phyloP scores from a whole-genome alignment of 1,140 invertebrate genomes.

The Drosophila parvula region DNA sequence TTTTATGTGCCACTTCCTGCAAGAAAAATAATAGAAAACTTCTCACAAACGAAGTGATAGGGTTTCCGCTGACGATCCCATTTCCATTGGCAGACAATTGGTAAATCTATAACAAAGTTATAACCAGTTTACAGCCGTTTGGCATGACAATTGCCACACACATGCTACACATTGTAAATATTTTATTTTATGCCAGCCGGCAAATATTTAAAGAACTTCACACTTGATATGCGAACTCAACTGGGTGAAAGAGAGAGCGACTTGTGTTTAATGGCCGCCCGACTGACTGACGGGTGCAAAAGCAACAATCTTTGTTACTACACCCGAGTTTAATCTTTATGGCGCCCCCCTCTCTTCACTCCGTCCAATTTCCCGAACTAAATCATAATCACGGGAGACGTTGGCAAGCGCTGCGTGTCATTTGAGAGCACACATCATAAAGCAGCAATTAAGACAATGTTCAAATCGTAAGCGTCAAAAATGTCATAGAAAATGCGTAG shows the following conservation, averaged over 20 bases:
- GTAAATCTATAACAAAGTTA: conserved; percentile 42
- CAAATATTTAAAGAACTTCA: conserved; percentile 81
- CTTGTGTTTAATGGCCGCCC: conserved; percentile 43
- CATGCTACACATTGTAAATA: conserved; percentile 76
- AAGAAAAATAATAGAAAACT: neutral
- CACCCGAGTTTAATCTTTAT: conserved; percentile 73
- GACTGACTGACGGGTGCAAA: conserved; percentile 59
- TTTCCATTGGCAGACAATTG: conserved; percentile 19
- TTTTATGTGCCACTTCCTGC: conserved; percentile 6
- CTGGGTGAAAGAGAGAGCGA: conserved; percentile 14
- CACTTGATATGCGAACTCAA: conserved; percentile 71
- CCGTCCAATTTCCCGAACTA: conserved; percentile 57
- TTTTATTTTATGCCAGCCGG: conserved; percentile 68
- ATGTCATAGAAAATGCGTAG: conserved; percentile 75
- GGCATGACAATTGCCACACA: conserved; percentile 70
- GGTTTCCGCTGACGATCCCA: neutral
- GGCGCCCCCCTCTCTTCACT: conserved; percentile 38
- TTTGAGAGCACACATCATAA: conserved; percentile 80
- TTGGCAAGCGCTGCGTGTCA: conserved; percentile 74
- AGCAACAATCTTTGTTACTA: conserved; percentile 57
- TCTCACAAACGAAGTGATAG: neutral
- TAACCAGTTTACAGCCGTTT: conserved; percentile 41
- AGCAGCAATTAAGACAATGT: conserved; percentile 82
- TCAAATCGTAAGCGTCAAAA: conserved; percentile 80
- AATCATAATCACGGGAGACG: conserved; percentile 75